Conservation (phyloP, 1,140 invertebrate genomes). For the Macrostomum lignano region DNA sequence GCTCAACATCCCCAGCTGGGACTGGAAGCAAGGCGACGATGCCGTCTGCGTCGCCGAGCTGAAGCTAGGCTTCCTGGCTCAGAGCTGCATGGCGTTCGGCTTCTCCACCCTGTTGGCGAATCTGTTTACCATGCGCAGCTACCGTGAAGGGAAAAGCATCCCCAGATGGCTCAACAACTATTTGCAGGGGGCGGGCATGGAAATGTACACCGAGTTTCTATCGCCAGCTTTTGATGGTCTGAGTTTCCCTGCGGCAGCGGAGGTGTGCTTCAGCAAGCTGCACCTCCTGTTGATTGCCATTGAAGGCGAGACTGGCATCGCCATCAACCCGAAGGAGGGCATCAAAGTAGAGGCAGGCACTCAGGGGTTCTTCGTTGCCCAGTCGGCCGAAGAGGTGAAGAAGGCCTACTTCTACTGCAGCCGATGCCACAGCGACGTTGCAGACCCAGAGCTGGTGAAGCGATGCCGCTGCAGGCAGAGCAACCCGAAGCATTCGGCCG, state of each 20-base stretch:
- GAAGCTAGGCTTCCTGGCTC: no score
- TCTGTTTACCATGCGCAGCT: no score
- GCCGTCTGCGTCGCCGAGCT: no score
- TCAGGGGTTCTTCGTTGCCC: constrained; percentile 31
- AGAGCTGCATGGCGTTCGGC: no score
- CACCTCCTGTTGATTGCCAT: constrained; percentile 7
- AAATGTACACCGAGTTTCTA: constrained; percentile 96
- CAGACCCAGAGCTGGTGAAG: background rate
- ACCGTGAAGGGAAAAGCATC: no score
- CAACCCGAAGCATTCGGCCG: no score
- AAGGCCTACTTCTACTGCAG: constrained; percentile 6
- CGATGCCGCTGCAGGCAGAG: constrained; percentile 42
- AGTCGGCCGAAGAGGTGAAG: constrained; percentile 8
- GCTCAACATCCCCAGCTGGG: no score
- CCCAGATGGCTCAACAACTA: constrained; percentile 84
- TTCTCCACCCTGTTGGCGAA: no score
- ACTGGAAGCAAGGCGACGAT: no score
- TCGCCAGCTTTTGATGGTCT: constrained; percentile 88
- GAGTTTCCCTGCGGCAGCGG: constrained; percentile 82
- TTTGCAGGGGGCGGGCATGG: constrained; percentile 87
- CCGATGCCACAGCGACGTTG: constrained; percentile 2
- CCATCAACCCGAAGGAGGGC: constrained; percentile 1
- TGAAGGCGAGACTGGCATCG: constrained; percentile 4
- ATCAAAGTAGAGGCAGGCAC: background rate
- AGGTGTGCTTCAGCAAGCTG: constrained; percentile 58